phyloP scores from a whole-genome alignment of 2,113 vertebrate species.

The Tragelaphus strepsiceros region DNA sequence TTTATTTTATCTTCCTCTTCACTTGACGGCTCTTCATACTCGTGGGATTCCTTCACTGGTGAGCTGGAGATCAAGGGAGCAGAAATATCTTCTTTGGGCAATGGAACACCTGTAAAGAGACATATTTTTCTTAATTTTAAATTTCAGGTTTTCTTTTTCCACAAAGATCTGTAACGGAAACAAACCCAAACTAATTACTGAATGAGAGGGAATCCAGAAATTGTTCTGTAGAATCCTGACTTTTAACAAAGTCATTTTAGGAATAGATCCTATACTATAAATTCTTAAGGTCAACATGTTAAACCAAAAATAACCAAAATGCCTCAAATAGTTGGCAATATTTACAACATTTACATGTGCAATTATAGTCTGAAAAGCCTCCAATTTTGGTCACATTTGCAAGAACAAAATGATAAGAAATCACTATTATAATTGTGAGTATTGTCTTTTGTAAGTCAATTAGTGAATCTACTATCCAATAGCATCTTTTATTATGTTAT shows the following conservation, averaged over 20 bases:
- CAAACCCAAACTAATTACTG: neutral
- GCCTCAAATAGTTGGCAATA: neutral
- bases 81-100: slow-evolving; percentile 77
- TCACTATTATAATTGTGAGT: neutral
- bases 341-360: neutral
- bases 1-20: slow-evolving; percentile 83
- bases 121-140: slow-evolving; percentile 25
- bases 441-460: neutral
- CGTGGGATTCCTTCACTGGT: slow-evolving; percentile 74
- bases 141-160: neutral
- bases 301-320: neutral
- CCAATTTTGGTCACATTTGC: neutral
- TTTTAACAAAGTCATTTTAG: slow-evolving; percentile 7
- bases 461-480: neutral
- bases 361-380: neutral
- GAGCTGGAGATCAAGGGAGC: slow-evolving; percentile 76
- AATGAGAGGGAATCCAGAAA: neutral
- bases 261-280: neutral
- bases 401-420: neutral
- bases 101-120: slow-evolving; percentile 75
- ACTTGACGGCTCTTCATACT: slow-evolving; percentile 71
- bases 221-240: neutral
- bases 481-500: neutral
- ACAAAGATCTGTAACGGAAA: neutral
- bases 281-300: neutral